Evolutionary conservation across 2,888 invertebrate species (phyloP).

Genomic region (Drosophila subquinaria): DNA sequence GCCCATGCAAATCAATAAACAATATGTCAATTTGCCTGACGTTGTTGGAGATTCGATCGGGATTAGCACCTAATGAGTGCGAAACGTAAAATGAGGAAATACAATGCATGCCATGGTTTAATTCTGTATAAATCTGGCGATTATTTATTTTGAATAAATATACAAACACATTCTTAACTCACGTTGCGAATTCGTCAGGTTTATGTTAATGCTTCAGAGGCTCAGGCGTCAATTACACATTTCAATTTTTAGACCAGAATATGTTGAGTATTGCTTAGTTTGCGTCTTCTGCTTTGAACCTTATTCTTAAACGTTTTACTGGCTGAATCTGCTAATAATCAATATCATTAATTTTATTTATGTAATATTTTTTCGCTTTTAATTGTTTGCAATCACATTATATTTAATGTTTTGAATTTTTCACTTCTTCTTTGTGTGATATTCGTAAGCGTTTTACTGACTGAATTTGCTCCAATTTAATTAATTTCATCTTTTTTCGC

Average conservation of each 20-base stretch:
- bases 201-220: constrained; percentile 2
- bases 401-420: neutral
- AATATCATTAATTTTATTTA: neutral
- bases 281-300: neutral
- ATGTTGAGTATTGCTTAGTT: neutral
- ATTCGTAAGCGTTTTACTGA: constrained; percentile 6
- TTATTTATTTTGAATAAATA: constrained; percentile 19
- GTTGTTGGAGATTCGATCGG: constrained; percentile 28
- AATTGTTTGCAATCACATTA: neutral
- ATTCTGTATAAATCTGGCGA: neutral
- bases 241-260: neutral
- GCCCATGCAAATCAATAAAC: constrained; percentile 41
- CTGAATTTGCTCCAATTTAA: neutral
- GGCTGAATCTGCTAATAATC: neutral
- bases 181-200: constrained; percentile 1
- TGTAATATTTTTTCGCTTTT: neutral
- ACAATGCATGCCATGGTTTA: constrained; percentile 7
- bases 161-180: constrained; percentile 12
- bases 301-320: constrained; percentile 9
- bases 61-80: constrained; percentile 29
- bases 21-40: constrained; percentile 28
- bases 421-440: neutral
- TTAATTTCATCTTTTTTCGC: neutral
- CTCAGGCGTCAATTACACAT: constrained; percentile 5
- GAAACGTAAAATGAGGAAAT: constrained; percentile 9